phyloP scores from a whole-genome alignment of 2,797 vertebrate genomes.

The Anas bernieri region DNA sequence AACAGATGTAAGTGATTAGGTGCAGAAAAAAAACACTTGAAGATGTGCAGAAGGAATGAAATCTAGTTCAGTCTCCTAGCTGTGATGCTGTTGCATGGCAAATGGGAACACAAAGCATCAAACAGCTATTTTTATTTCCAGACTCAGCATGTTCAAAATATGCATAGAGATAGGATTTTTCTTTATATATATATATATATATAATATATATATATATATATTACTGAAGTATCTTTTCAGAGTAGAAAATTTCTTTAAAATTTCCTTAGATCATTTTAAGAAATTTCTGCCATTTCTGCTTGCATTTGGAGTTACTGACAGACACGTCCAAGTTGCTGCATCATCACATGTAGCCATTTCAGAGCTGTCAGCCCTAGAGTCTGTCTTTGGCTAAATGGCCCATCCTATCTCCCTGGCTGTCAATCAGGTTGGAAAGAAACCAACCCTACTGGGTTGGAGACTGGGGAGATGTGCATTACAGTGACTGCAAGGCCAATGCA shows the following conservation, averaged over 20 bases:
- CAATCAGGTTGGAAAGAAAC: constrained; percentile 41
- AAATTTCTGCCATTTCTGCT: constrained; percentile 52
- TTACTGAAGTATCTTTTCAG: neutral
- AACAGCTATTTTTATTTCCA: constrained; percentile 55
- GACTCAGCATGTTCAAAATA: constrained; percentile 37
- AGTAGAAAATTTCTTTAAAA: constrained; percentile 3
- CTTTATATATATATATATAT: too few species aligned
- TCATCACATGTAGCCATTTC: constrained; percentile 16
- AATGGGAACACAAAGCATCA: constrained; percentile 22
- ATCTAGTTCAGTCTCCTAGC: constrained; percentile 9
- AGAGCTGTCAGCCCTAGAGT: constrained; percentile 42
- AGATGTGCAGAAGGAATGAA: neutral
- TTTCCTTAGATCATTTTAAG: constrained; percentile 45
- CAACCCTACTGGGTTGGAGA: neutral
- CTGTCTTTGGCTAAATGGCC: constrained; percentile 38
- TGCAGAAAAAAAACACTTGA: neutral
- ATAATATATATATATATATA: too few species aligned
- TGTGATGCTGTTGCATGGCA: constrained; percentile 28
- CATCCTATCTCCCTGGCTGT: constrained; percentile 14
- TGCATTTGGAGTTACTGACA: constrained; percentile 29
- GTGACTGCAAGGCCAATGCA: neutral
- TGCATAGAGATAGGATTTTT: neutral
- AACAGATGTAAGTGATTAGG: neutral
- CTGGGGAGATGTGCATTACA: neutral
- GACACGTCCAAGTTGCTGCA: constrained; percentile 21